phyloP scores from a whole-genome alignment of 2,113 vertebrate genomes.

The Falco punctatus region DNA sequence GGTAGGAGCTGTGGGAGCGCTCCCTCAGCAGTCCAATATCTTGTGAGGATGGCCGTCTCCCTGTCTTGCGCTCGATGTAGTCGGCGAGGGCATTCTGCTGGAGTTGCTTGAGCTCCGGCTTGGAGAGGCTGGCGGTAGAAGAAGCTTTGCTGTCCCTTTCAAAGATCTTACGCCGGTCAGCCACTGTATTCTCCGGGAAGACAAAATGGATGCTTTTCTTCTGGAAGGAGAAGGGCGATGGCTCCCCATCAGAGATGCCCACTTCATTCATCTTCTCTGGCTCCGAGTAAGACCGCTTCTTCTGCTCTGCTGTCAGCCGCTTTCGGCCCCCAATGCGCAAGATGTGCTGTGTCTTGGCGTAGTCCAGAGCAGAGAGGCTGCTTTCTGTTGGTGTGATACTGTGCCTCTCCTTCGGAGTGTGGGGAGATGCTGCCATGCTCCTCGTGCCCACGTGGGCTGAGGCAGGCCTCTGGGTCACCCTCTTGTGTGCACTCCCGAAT shows the following conservation, averaged over 20 bases:
- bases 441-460: conserved; percentile 75
- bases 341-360: conserved; percentile 29
- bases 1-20: conserved; percentile 78
- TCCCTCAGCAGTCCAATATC: conserved; percentile 53
- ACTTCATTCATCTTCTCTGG: conserved; percentile 94
- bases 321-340: conserved; percentile 85
- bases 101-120: conserved; percentile 85
- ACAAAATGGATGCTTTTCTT: conserved; percentile 62
- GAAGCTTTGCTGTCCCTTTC: conserved; percentile 78
- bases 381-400: conserved; percentile 77
- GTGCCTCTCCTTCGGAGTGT: conserved; percentile 87
- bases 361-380: conserved; percentile 39
- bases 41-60: conserved; percentile 65
- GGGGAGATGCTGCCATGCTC: conserved; percentile 69
- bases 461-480: conserved; percentile 68
- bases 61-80: conserved; percentile 89
- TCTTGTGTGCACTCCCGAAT: conserved; percentile 38
- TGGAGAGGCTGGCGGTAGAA: conserved; percentile 74
- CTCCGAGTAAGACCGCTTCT: conserved; percentile 93
- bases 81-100: conserved; percentile 90
- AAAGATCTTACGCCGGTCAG: conserved; percentile 88
- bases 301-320: conserved; percentile 87
- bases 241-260: conserved; percentile 81
- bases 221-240: conserved; percentile 33
- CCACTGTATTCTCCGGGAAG: conserved; percentile 83